These are phyloP conservation scores for Chydorus sphaericus DNA, from an alignment of 2,888 invertebrate genomes.

Conservation along the genomic window DNA sequence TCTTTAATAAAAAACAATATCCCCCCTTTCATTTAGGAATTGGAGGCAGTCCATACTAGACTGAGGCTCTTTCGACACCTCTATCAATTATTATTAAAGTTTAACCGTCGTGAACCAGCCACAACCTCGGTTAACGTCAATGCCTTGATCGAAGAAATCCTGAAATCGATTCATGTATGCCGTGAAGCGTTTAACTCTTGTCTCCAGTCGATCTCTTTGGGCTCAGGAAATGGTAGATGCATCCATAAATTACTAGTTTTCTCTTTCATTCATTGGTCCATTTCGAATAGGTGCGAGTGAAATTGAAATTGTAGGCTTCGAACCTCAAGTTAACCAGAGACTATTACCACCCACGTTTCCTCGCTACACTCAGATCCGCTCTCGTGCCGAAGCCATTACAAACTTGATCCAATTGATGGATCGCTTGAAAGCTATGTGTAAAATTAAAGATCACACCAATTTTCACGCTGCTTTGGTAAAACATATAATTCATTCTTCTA, in stretches of 20 bases:
- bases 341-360: slow-evolving; percentile 96
- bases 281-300: not conserved
- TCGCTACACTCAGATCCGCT: slow-evolving; percentile 81
- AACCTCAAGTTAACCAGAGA: slow-evolving; percentile 88
- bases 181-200: slow-evolving; percentile 5
- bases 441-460: slow-evolving; percentile 58
- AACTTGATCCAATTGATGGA: slow-evolving; percentile 71
- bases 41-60: slow-evolving; percentile 40
- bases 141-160: slow-evolving; percentile 3
- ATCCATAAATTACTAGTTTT: too few relatives aligned
- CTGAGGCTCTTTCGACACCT: slow-evolving; percentile 75
- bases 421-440: slow-evolving; percentile 63
- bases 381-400: slow-evolving; percentile 56
- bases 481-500: not conserved
- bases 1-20: slow-evolving; percentile 1
- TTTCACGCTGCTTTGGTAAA: slow-evolving; percentile 68
- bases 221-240: not conserved
- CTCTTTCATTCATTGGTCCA: not conserved
- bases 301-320: slow-evolving; percentile 56
- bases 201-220: not conserved
- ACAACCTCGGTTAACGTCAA: not conserved
- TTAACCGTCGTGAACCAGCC: slow-evolving; percentile 9
- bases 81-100: slow-evolving; percentile 53
- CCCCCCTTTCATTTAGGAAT: slow-evolving; percentile 25
- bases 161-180: slow-evolving; percentile 2